Evolutionary conservation across 2,888 invertebrate species (phyloP), one percentile per base, ranked within the genome.

Genomic region (Orthosia gracilis): DNA sequence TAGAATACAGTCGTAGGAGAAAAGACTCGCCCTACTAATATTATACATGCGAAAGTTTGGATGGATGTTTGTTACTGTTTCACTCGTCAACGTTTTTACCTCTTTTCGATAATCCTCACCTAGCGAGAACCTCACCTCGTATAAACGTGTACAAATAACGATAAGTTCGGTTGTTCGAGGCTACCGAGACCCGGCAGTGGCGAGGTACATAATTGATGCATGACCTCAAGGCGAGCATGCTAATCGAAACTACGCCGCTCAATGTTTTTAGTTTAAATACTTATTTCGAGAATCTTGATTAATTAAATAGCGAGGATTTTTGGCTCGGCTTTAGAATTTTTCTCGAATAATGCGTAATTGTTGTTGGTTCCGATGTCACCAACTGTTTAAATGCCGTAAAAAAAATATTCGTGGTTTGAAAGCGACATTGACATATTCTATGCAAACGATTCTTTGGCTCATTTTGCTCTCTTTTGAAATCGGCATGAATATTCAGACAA

Each of bases 131-230:
- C 9, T 47, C 17, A 18, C 1, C n/a, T 49, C 50, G 21, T 21
- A 40, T 12, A 23, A 62, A 13, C 23, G 7, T 7, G 26, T n/a
- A 13, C 18, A 17, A 64, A 54, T 64, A 40, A 57, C 59, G 40
- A 68, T 68, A 80, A 76, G 0, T 80, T 80, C 21, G 21, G 47
- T n/a, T 45, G 21, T 26, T 45, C 71, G 80, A 80, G 80, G 80
- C 1, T 68, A 71, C 45, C 2, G 18, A 68, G 18, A 80, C 64
- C 80, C 80, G 80, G 80, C 49, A 80, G 71, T 18, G 17, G 52
- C 40, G 12, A 57, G 18, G 75, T 65, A 21, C 76, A 76, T 80
- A 68, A 76, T 65, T 68, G 49, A 80, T 61, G 67, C 55, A 49
- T 65, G 71, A 80, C 71, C 50, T 68, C 76, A 65, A 68, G 59